Evolutionary conservation across 2,113 vertebrate species (phyloP), one percentile per base, ranked within the genome.

Genomic region (Malurus cyaneus): DNA sequence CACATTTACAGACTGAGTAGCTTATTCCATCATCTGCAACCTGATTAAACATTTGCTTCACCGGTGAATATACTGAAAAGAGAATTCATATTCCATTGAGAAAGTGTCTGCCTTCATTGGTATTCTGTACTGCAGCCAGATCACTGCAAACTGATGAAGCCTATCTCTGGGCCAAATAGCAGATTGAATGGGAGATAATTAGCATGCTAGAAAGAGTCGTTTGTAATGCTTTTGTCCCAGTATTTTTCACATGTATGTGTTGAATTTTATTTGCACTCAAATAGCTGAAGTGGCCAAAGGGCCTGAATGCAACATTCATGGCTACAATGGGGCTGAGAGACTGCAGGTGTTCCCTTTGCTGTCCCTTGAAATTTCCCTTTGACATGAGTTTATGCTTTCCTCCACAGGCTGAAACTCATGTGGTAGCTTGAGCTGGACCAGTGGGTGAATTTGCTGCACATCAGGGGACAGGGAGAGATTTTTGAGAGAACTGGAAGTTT

Each of bases 141-240:
- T 96, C 90, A 18, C 86, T 92, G 69, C 76, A 31, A 84, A 93
- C 18, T 46, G 88, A 81, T 72, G 92, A 50, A 82, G 64, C 76
- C 92, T 65, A 93, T 96, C 95, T 72, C 92, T 88, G 86, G 82
- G 94, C 93, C 93, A 90, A 96, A 95, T 0, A 64, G 72, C 92
- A 93, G 92, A 96, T 65, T 93, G 94, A 97, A 96, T 93, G 71
- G 86, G 86, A 96, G 88, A 86, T 84, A 94, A 96, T 97, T 95
- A 96, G 88, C 93, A 96, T 95, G 94, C 95, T 95, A 92, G 90
- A 92, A 96, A 97, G 94, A 84, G 69, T 92, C 31, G 10, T 71
- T 92, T 92, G 88, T 90, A 93, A 78, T 88, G 92, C 93, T 84
- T 97, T 97, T 93, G 95, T 96, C 76, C 76, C 70, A 6, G 92